These are phyloP conservation scores for Armadillidium nasatum DNA, from an alignment of 1,140 invertebrate species.

Conservation along the genomic window DNA sequence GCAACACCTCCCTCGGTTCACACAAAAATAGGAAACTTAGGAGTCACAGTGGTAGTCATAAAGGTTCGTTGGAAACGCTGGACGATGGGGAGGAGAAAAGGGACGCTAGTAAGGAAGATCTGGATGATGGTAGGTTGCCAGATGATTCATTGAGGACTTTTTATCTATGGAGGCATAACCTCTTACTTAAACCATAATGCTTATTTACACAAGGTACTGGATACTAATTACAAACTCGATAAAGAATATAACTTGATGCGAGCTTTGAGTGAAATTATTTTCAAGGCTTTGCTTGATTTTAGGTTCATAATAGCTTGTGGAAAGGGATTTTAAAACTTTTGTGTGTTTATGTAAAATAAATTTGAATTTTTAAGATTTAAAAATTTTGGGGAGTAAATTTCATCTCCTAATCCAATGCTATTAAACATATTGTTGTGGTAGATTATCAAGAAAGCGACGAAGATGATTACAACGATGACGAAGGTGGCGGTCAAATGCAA, in stretches of 20 bases:
- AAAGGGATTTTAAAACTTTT: too few species aligned
- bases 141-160: too few species aligned
- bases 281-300: too few species aligned
- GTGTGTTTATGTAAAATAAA: too few species aligned
- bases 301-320: too few species aligned
- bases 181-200: too few species aligned
- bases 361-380: background rate
- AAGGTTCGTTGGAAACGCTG: constrained; percentile 59
- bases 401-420: constrained; percentile 41
- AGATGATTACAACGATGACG: constrained; percentile 38
- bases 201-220: too few species aligned
- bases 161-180: too few species aligned
- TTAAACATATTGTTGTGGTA: constrained; percentile 18
- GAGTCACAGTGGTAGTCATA: constrained; percentile 70
- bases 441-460: constrained; percentile 37
- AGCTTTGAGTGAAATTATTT: too few species aligned
- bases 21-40: constrained; percentile 82
- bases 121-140: constrained; percentile 53
- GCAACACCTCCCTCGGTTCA: constrained; percentile 87
- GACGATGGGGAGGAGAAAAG: constrained; percentile 74
- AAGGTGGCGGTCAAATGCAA: background rate
- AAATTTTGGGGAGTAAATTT: constrained; percentile 44
- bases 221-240: too few species aligned
- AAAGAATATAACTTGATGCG: too few species aligned
- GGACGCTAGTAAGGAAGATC: constrained; percentile 83